A percentile compares a stretch with the other conserved stretches of the same genome.
These are phyloP conservation scores for Tetropium fuscum DNA, from an alignment of 2,888 invertebrate genomes.

Conservation along the genomic window DNA sequence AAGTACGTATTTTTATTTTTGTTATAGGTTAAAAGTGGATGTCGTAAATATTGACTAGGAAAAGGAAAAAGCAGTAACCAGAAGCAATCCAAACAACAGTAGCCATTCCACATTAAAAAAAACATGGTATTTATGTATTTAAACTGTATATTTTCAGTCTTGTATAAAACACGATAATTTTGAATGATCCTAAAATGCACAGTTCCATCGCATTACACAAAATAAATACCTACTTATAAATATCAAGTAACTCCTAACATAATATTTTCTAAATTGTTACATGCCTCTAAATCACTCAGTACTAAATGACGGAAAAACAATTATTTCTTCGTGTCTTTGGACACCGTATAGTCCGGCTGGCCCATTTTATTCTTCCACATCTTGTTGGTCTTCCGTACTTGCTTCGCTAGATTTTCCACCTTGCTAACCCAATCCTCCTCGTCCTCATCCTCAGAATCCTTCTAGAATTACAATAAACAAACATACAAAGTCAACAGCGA, in stretches of 20 bases:
- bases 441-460: constrained; percentile 49
- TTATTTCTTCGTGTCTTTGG: constrained; percentile 47
- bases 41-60: no score
- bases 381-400: constrained; percentile 51
- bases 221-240: constrained; percentile 14
- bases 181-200: neutral
- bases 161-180: constrained; percentile 21
- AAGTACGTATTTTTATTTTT: no score
- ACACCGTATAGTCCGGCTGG: constrained; percentile 43
- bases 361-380: constrained; percentile 51
- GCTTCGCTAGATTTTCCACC: constrained; percentile 51
- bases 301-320: neutral
- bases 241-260: constrained; percentile 19
- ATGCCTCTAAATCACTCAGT: constrained; percentile 1
- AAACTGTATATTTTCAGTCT: constrained; percentile 11
- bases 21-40: no score
- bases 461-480: constrained; percentile 37
- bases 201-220: constrained; percentile 16
- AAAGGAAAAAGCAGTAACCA: no score
- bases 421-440: constrained; percentile 53
- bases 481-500: neutral
- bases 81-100: no score
- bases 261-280: constrained; percentile 13
- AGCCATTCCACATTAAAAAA: no score
- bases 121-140: neutral